Base-by-base conservation (phyloP, 1,140 invertebrate species). In the Chironomus tepperi region DNA sequence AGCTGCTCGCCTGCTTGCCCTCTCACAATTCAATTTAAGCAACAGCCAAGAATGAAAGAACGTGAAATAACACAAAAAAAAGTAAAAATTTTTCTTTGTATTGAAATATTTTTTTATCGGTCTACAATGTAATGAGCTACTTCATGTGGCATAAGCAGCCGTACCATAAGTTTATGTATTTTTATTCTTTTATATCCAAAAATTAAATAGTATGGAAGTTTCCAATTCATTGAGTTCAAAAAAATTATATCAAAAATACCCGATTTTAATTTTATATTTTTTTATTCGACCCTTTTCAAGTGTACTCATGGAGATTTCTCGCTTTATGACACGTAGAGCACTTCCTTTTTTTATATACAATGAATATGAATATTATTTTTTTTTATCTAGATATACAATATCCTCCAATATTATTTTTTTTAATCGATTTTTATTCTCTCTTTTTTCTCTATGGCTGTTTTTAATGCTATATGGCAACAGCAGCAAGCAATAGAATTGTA, bases 151-250 rank as follows among this genome's bases (percentile, higher is more conserved):
- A 57, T 57, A 57, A 57, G 47, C 47, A 57, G 47, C 47, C 12
- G 47, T 57, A 57, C 12, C 47, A 57, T 57, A 57, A 57, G 47
- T 57, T 57, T n/a, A n/a, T n/a, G n/a, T n/a, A n/a, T n/a, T n/a
- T n/a, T n/a, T n/a, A n/a, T n/a, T 57, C 12, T 57, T n/a, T n/a
- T 57, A 57, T 34, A 57, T 57, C 47, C 12, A 57, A n/a, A 47
- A n/a, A 57, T 57, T 57, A n/a, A 57, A 57, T 57, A 57, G n/a
- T 57, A 57, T 57, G 47, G 47, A 57, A 57, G 47, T 57, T 57
- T 57, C 47, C 47, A n/a, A 57, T 57, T 57, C 47, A 57, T 57
- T 57, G 47, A n/a, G 12, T 57, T 57, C 47, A 57, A 57, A 12
- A 57, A 57, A 57, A 57, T 12, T 12, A 57, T n/a, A 34, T 34